Percentiles rank a stretch among this genome's conserved stretches.
These are phyloP conservation scores for Idaea dimidiata DNA, from an alignment of 2,888 invertebrate genomes.

Conservation along the genomic window DNA sequence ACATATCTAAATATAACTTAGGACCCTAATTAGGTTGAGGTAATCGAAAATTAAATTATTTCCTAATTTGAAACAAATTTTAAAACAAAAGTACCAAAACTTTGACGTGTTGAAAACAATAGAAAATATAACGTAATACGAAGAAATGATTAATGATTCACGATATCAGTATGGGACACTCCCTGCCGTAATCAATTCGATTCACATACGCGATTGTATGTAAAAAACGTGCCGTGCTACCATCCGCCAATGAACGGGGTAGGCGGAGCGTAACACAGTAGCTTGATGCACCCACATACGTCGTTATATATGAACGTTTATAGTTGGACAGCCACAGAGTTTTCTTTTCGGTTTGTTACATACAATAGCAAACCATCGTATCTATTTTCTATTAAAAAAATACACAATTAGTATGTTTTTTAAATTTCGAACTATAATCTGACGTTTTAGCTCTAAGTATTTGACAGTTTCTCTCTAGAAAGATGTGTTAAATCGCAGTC, in stretches of 20 bases:
- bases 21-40: no score
- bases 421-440: no score
- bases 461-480: no score
- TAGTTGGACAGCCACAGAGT: not conserved
- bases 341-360: not conserved
- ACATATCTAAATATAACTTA: no score
- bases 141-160: slow-evolving; percentile 6
- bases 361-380: no score
- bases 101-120: not conserved
- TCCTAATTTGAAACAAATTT: no score
- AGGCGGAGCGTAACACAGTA: slow-evolving; percentile 74
- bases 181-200: slow-evolving; percentile 37
- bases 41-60: no score
- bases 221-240: slow-evolving; percentile 58
- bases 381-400: no score
- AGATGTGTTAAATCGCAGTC: no score
- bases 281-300: slow-evolving; percentile 46
- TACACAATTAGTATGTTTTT: no score
- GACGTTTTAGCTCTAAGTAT: no score
- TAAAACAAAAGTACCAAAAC: no score
- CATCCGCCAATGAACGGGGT: slow-evolving; percentile 66
- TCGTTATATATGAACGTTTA: not conserved
- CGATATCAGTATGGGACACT: slow-evolving; percentile 10
- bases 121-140: slow-evolving; percentile 9
- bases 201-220: slow-evolving; percentile 34